Percentiles rank a stretch among this genome's conserved stretches.
phyloP scores from a whole-genome alignment of 2,888 invertebrate species.

The Ectemnius continuus region DNA sequence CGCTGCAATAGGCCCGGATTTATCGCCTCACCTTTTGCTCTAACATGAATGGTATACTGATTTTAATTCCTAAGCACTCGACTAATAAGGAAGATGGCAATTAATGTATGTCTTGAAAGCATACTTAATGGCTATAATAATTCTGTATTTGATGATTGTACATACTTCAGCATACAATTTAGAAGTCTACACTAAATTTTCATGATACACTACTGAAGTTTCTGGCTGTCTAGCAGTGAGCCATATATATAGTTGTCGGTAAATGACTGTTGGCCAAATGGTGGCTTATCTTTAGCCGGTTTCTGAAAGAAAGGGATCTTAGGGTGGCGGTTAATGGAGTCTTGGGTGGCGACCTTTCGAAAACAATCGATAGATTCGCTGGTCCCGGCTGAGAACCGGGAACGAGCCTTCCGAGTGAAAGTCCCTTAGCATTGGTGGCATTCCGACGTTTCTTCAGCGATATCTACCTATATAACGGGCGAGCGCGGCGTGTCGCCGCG shows the following conservation, averaged over 20 bases:
- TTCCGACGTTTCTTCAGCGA: constrained; percentile 72
- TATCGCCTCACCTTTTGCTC: neutral
- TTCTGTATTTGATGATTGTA: no score
- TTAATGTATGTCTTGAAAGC: no score
- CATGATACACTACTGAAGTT: no score
- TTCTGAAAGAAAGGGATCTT: constrained; percentile 60
- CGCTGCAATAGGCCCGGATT: neutral
- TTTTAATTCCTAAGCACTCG: no score
- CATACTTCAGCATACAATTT: no score
- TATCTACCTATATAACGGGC: constrained; percentile 42
- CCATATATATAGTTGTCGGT: constrained; percentile 24
- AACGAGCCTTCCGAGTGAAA: constrained; percentile 70
- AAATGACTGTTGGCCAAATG: constrained; percentile 28
- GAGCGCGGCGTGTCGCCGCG: constrained; percentile 31
- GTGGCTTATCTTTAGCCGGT: constrained; percentile 42
- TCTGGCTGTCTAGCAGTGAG: no score
- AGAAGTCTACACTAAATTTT: no score
- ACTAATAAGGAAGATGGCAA: no score
- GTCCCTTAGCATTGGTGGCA: constrained; percentile 70
- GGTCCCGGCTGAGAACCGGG: constrained; percentile 60
- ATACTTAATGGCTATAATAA: no score
- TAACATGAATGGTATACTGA: neutral
- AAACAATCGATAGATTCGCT: constrained; percentile 69
- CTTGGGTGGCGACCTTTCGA: constrained; percentile 69
- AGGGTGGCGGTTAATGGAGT: constrained; percentile 66